Percentiles rank a stretch among this genome's conserved stretches.
phyloP scores from a whole-genome alignment of 30 jellyfish, hydroid and myxozoan species.

The Nemopilema nomurai region DNA sequence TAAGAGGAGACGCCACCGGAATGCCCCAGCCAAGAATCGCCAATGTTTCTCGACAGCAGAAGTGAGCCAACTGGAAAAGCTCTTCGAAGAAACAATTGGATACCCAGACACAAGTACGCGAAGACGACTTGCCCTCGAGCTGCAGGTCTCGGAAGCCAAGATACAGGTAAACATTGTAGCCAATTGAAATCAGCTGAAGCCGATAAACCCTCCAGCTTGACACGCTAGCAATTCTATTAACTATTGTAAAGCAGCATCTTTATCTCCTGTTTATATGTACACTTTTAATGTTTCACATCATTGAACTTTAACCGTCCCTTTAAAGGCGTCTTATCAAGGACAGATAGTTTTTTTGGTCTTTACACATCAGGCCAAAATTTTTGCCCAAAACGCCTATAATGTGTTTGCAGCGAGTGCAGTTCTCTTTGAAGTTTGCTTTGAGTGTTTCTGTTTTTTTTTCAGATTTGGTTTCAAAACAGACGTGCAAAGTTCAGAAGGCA shows the following conservation, averaged over 20 bases:
- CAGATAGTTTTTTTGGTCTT: too few species aligned
- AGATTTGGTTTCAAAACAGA: conserved; percentile 68
- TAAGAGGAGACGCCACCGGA: background rate
- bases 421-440: background rate
- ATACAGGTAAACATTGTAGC: conserved; percentile 48
- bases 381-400: too few species aligned
- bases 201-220: too few species aligned
- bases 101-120: conserved; percentile 59
- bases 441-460: background rate
- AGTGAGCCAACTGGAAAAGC: conserved; percentile 36
- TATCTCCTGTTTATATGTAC: too few species aligned
- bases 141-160: conserved; percentile 60
- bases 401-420: too few species aligned
- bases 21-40: conserved; percentile 27
- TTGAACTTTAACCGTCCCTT: too few species aligned
- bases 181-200: too few species aligned
- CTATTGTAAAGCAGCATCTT: too few species aligned
- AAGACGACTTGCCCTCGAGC: conserved; percentile 32
- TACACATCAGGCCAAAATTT: too few species aligned
- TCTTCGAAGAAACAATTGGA: conserved; percentile 53
- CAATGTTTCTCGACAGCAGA: conserved; percentile 59
- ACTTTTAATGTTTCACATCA: too few species aligned
- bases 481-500: conserved; percentile 60
- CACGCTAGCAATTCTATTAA: too few species aligned
- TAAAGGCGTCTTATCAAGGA: too few species aligned